A percentile compares a stretch with the other conserved stretches of the same genome.
Evolutionary conservation across 2,888 invertebrate genomes (phyloP).

Genomic region (Coenonympha glycerion): DNA sequence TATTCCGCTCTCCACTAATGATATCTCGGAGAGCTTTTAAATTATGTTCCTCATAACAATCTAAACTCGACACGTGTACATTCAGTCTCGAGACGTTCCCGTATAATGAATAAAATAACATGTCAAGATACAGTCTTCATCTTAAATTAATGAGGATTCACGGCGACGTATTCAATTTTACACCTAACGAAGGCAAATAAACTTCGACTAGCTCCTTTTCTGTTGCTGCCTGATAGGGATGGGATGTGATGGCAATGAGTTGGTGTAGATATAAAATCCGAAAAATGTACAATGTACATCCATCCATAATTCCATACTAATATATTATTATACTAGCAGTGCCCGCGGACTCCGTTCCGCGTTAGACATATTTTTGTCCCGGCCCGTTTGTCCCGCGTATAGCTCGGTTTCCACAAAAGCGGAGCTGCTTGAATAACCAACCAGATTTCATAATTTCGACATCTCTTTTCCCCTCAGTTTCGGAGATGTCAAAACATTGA

Average conservation of each 20-base stretch:
- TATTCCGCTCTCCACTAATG: constrained; percentile 48
- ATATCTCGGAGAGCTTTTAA: constrained; percentile 66
- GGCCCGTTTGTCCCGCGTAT: too few species aligned
- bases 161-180: constrained; percentile 68
- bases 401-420: too few species aligned
- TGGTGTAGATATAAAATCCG: background rate
- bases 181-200: constrained; percentile 67
- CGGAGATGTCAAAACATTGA: too few species aligned
- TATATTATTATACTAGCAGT: too few species aligned
- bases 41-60: constrained; percentile 71
- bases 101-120: constrained; percentile 75
- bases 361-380: too few species aligned
- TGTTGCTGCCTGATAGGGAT: constrained; percentile 5
- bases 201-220: constrained; percentile 41
- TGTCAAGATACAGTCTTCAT: constrained; percentile 70
- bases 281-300: too few species aligned
- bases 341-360: too few species aligned
- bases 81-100: constrained; percentile 52
- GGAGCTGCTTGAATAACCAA: too few species aligned
- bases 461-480: too few species aligned
- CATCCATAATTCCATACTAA: too few species aligned
- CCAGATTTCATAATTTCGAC: too few species aligned
- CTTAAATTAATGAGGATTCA: constrained; percentile 73
- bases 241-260: background rate
- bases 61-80: constrained; percentile 59